Evolutionary conservation across 1,140 invertebrate species (phyloP).

Genomic region (Aradophagus sp.): DNA sequence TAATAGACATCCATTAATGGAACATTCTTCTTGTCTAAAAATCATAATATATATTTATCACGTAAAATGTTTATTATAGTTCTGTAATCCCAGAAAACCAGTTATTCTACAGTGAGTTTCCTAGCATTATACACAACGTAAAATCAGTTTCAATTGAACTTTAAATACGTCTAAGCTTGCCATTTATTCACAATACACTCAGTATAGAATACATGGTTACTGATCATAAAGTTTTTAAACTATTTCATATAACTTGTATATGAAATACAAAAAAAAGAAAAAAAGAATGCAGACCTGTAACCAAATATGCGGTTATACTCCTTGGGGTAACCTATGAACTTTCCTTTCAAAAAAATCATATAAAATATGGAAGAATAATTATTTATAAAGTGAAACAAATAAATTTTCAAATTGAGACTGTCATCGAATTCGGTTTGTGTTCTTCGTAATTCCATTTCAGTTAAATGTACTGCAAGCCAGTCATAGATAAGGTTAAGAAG

Average conservation of each 20-base stretch:
- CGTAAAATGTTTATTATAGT: no score
- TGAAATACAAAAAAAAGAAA: no score
- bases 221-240: no score
- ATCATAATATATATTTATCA: no score
- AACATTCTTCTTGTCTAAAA: conserved; percentile 88
- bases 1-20: conserved; percentile 91
- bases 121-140: no score
- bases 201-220: no score
- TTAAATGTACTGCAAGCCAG: conserved; percentile 91
- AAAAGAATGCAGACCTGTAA: conserved; percentile 66
- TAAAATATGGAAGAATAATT: conserved; percentile 99
- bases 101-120: no score
- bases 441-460: conserved; percentile 92
- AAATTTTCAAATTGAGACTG: conserved; percentile 97
- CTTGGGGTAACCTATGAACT: conserved; percentile 89
- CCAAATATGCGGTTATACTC: conserved; percentile 85
- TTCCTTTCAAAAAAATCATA: conserved; percentile 98
- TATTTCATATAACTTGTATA: no score
- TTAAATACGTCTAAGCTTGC: no score
- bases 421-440: conserved; percentile 99
- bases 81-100: no score
- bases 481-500: conserved; percentile 93
- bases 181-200: no score
- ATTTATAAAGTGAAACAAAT: conserved; percentile 98
- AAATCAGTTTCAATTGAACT: no score